A percentile compares a stretch with the other conserved stretches of the same genome.
These are phyloP conservation scores for Andrena praecox DNA, from an alignment of 2,888 invertebrate genomes.

Conservation along the genomic window DNA sequence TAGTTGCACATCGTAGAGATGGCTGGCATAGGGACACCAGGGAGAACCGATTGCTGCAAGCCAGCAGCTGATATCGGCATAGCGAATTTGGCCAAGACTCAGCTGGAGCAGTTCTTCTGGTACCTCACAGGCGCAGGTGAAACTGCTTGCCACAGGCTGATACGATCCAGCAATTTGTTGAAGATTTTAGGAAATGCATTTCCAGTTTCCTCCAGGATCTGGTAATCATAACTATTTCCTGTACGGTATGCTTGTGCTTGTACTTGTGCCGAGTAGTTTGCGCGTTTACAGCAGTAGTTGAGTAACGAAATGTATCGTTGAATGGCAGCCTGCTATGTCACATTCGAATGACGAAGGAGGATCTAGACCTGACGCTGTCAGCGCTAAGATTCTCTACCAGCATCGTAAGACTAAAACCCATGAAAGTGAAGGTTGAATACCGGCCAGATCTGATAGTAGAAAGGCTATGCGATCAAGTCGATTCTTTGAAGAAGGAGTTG, in stretches of 20 bases:
- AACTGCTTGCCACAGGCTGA: conserved; percentile 72
- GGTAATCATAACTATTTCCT: conserved; percentile 72
- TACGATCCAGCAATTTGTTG: conserved; percentile 81
- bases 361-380: conserved; percentile 82
- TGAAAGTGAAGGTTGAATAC: conserved; percentile 67
- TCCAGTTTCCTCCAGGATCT: conserved; percentile 78
- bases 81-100: conserved; percentile 83
- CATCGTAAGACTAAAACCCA: conserved; percentile 59
- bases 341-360: conserved; percentile 79
- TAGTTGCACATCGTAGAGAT: conserved; percentile 85
- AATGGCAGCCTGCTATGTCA: conserved; percentile 84
- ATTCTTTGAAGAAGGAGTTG: conserved; percentile 78
- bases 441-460: conserved; percentile 73
- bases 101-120: conserved; percentile 83
- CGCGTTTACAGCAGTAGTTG: neutral
- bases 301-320: neutral
- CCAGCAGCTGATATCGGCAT: conserved; percentile 79
- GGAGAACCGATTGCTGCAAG: conserved; percentile 79
- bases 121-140: conserved; percentile 71
- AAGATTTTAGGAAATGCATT: conserved; percentile 82
- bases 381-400: conserved; percentile 83
- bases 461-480: conserved; percentile 77
- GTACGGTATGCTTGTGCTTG: neutral
- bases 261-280: neutral
- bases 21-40: conserved; percentile 83